A percentile compares a stretch with the other conserved stretches of the same genome.
These are phyloP conservation scores for Sinodicranocentrus sp. DNA, from an alignment of 2,888 invertebrate species.

Conservation along the genomic window DNA sequence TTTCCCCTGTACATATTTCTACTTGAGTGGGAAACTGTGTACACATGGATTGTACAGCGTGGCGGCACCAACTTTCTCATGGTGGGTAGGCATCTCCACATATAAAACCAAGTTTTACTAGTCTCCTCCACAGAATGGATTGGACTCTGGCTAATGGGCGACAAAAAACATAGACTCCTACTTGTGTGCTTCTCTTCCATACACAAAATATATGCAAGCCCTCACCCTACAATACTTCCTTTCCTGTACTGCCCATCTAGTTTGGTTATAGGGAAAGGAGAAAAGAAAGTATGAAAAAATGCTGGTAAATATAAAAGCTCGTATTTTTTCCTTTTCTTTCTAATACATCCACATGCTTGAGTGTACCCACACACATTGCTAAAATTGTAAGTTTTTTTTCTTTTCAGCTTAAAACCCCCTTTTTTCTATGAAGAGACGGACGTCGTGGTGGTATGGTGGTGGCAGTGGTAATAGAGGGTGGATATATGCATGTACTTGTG, in stretches of 20 bases:
- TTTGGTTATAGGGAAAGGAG: not conserved
- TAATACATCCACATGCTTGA: not conserved
- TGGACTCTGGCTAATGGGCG: conserved; percentile 50
- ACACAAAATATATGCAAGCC: not conserved
- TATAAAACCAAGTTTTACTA: not conserved
- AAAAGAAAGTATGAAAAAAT: not conserved
- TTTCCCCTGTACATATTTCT: too few relatives aligned
- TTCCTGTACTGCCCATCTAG: conserved; percentile 35
- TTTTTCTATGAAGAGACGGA: not conserved
- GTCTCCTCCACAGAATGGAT: not conserved
- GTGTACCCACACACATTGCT: not conserved
- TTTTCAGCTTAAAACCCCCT: not conserved
- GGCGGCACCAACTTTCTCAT: too few relatives aligned
- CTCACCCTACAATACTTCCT: not conserved
- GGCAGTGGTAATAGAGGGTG: conserved; percentile 41
- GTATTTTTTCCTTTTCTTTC: not conserved
- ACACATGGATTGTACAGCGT: too few relatives aligned
- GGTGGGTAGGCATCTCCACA: too few relatives aligned
- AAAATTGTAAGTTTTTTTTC: not conserved
- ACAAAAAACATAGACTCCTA: conserved; percentile 40
- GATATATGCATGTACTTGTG: too few relatives aligned
- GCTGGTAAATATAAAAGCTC: not conserved
- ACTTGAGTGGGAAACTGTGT: too few relatives aligned
- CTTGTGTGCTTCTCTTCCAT: not conserved
- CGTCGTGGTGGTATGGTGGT: not conserved